Conservation (phyloP, 2,888 invertebrate species). For the Rhagium mordax region DNA sequence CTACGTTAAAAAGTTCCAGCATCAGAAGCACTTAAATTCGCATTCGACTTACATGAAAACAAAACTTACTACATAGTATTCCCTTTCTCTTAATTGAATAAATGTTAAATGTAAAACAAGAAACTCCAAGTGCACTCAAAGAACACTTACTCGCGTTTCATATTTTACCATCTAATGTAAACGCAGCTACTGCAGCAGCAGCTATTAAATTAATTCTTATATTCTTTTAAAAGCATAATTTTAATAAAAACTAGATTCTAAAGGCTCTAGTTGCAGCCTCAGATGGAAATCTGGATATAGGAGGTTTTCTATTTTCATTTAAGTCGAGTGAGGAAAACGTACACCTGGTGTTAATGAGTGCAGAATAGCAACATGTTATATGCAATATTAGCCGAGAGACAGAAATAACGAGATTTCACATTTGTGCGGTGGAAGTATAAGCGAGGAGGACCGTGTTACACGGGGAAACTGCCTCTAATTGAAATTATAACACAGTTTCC, state of each 20-base stretch:
- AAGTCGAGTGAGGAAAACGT: constrained; percentile 32
- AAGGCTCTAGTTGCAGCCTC: not conserved
- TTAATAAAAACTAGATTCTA: not conserved
- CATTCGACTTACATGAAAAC: too few species aligned
- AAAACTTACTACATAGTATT: too few species aligned
- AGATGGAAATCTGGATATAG: not conserved
- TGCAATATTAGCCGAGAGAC: constrained; percentile 47
- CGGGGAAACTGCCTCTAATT: constrained; percentile 18
- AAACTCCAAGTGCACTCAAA: too few species aligned
- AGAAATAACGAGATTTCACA: constrained; percentile 41
- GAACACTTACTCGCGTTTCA: too few species aligned
- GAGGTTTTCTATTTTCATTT: constrained; percentile 23
- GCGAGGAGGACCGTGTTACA: not conserved
- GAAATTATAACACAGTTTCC: constrained; percentile 15
- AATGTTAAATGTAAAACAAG: too few species aligned
- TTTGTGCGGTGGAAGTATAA: constrained; percentile 18
- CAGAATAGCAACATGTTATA: constrained; percentile 44
- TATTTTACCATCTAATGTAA: too few species aligned
- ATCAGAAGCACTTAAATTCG: too few species aligned
- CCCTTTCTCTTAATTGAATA: too few species aligned
- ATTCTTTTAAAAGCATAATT: not conserved
- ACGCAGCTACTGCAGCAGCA: too few species aligned
- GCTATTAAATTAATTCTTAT: too few species aligned
- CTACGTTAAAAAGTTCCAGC: too few species aligned
- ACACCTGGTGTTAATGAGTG: constrained; percentile 49